A percentile compares a stretch with the other conserved stretches of the same genome.
Evolutionary conservation across 2,113 vertebrate genomes (phyloP).

Genomic region (Pelecanus crispus): DNA sequence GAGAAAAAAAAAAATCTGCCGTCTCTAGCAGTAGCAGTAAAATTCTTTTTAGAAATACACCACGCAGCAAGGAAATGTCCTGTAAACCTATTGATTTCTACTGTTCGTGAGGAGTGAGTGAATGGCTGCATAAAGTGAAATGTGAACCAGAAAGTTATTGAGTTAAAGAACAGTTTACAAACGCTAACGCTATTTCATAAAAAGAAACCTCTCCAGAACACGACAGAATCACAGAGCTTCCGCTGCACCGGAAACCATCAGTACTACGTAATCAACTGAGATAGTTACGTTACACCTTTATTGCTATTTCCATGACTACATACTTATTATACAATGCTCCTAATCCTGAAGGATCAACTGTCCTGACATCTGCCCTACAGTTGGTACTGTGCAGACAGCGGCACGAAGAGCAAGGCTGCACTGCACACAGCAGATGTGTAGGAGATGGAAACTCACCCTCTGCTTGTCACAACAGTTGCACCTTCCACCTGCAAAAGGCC

Average conservation of each 20-base stretch:
- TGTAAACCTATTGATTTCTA: neutral
- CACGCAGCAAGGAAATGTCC: neutral
- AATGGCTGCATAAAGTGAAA: neutral
- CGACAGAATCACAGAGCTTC: neutral
- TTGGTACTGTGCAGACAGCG: rapidly evolving
- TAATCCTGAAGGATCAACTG: neutral
- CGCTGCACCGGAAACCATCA: neutral
- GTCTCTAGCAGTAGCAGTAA: neutral
- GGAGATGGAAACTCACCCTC: neutral
- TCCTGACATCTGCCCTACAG: neutral
- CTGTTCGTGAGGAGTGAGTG: neutral
- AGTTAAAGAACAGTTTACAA: neutral
- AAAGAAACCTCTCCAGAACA: neutral
- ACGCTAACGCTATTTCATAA: neutral
- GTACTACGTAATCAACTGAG: neutral
- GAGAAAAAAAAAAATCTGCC: neutral
- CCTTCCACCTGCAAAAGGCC: rapidly evolving
- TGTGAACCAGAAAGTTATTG: neutral
- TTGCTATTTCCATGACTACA: neutral
- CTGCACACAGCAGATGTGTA: rapidly evolving
- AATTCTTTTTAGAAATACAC: constrained; percentile 39
- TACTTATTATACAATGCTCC: neutral
- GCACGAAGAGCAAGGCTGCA: neutral
- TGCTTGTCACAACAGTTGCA: neutral
- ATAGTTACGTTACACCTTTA: neutral